A percentile compares a stretch with the other conserved stretches of the same genome.
Evolutionary conservation across 2,888 invertebrate species (phyloP).

Genomic region (Micoletzkya japonica): DNA sequence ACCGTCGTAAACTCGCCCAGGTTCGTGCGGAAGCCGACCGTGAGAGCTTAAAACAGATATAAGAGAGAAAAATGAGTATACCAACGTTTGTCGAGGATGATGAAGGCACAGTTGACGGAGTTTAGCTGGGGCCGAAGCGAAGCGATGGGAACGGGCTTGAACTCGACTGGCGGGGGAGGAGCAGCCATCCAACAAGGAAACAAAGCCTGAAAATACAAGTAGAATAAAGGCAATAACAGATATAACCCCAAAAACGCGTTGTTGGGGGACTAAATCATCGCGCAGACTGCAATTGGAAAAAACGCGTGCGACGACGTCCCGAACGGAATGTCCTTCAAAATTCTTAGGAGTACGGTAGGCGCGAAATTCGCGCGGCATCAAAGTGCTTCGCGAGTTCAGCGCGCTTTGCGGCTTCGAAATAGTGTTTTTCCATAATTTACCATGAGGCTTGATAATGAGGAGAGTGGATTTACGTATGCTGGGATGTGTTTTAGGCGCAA

Average conservation of each 20-base stretch:
- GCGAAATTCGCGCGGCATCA: no score
- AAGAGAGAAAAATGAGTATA: neutral
- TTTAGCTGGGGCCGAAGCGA: conserved; percentile 35
- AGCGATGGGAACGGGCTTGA: conserved; percentile 28
- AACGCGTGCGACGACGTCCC: no score
- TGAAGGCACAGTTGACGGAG: conserved; percentile 30
- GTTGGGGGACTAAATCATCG: no score
- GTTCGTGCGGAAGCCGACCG: conserved; percentile 8
- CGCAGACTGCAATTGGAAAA: no score
- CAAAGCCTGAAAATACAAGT: neutral
- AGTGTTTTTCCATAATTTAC: no score
- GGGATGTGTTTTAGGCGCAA: neutral
- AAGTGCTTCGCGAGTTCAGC: no score
- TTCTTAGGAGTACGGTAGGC: no score
- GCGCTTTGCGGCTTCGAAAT: no score
- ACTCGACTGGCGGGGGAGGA: neutral
- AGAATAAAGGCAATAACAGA: no score
- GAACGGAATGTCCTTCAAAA: no score
- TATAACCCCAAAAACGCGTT: no score
- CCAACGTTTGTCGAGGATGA: conserved; percentile 37
- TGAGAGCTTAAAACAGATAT: conserved; percentile 7
- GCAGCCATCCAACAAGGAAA: neutral
- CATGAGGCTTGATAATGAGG: no score
- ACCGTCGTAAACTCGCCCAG: conserved; percentile 6
- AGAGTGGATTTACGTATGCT: neutral